Evolutionary conservation across 2,888 invertebrate genomes (phyloP).

Genomic region (Drosophila rellima): DNA sequence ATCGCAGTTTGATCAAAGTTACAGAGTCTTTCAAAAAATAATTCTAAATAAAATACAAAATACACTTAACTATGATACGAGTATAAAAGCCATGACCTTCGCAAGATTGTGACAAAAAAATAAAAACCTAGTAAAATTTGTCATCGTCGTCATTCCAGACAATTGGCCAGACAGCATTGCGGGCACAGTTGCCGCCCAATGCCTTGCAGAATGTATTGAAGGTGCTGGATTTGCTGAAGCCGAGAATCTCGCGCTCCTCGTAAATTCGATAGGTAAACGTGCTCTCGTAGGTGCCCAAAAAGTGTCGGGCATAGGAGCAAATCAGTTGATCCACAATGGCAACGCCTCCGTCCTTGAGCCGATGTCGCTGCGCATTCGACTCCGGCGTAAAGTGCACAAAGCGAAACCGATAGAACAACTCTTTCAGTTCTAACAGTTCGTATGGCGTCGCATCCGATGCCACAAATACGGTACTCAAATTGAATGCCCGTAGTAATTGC

Average conservation of each 20-base stretch:
- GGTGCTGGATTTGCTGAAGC: slow-evolving; percentile 92
- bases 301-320: slow-evolving; percentile 94
- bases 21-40: slow-evolving; percentile 40
- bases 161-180: slow-evolving; percentile 92
- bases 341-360: slow-evolving; percentile 91
- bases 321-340: slow-evolving; percentile 98
- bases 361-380: slow-evolving; percentile 74
- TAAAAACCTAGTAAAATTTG: slow-evolving; percentile 37
- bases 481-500: slow-evolving; percentile 87
- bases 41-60: slow-evolving; percentile 21
- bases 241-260: slow-evolving; percentile 98
- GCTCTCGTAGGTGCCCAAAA: slow-evolving; percentile 97
- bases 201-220: slow-evolving; percentile 91
- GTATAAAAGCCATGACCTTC: not conserved
- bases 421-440: slow-evolving; percentile 83
- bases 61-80: slow-evolving; percentile 23
- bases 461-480: slow-evolving; percentile 90
- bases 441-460: slow-evolving; percentile 92
- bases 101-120: not conserved
- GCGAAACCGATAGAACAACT: slow-evolving; percentile 76
- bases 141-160: slow-evolving; percentile 84
- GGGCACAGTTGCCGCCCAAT: slow-evolving; percentile 89
- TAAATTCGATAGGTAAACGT: slow-evolving; percentile 98
- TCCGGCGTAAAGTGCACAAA: slow-evolving; percentile 82
- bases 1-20: slow-evolving; percentile 67